Base-by-base conservation (phyloP, 2,113 vertebrate genomes). In the Pica pica region DNA sequence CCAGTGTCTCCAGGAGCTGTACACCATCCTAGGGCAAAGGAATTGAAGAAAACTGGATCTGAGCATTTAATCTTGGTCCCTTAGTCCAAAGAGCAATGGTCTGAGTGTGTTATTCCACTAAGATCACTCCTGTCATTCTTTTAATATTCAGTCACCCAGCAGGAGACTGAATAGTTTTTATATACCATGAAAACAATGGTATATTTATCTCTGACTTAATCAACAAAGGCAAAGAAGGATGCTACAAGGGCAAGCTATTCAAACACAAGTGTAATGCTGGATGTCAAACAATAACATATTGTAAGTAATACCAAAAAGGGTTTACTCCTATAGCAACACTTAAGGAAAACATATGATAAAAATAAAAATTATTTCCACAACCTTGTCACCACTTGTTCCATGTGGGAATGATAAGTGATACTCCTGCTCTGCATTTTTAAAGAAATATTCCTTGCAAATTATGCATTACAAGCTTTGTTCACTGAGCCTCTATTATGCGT, bases 361-460 rank as follows among this genome's bases (percentile, higher is more conserved):
- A 97, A 98, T 98, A 98, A 97, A 98, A 97, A 97, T 88, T 44
- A 97, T 96, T 97, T 97, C 94, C 93, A 95, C 82, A 87, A 94
- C 65, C 91, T 98, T 98, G 97, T 98, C 96, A 98, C 78, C 97
- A 97, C 97, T 89, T 83, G 31, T 77, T 97, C 95, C 96, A 96
- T 97, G 95, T 98, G 97, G 97, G 93, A 97, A 96, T 37, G 88
- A 97, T 97, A 97, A 97, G 78, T 89, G 71, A 97, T 74, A 87
- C 74, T 73, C 87, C 93, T 97, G 95, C 88, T 96, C 87, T 91
- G 80, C 83, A 91, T 97, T 97, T 97, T 97, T 93, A 90, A 97
- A 97, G 96, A 97, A 97, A 95, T 96, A 96, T 90, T 94, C 92
- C 78, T 96, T 27, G 6, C 86, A 97, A 98, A 97, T 96, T 96